A percentile compares a stretch with the other conserved stretches of the same genome.
Evolutionary conservation across 2,888 invertebrate genomes (phyloP).

Genomic region (Sarcophaga rosellei): DNA sequence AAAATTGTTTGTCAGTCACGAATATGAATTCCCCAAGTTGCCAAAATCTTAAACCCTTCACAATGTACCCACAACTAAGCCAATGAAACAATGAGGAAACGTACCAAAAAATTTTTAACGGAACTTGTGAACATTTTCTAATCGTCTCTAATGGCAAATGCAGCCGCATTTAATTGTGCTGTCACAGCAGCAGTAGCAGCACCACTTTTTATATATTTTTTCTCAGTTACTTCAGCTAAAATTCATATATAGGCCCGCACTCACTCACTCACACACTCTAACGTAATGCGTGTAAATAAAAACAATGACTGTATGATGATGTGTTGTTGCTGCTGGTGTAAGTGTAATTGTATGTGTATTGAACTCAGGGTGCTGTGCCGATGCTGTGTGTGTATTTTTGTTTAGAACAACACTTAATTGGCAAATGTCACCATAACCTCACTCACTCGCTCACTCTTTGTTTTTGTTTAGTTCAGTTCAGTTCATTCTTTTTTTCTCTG

Average conservation of each 20-base stretch:
- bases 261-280: neutral
- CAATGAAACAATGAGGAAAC: too few relatives aligned
- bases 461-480: too few relatives aligned
- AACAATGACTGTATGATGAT: neutral
- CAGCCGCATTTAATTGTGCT: slow-evolving; percentile 17
- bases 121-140: neutral
- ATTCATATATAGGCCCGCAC: neutral
- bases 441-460: too few relatives aligned
- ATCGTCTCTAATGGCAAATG: slow-evolving; percentile 10
- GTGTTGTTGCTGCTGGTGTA: neutral
- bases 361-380: neutral
- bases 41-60: too few relatives aligned
- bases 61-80: neutral
- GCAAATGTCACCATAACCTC: slow-evolving; percentile 44
- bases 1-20: too few relatives aligned
- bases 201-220: neutral
- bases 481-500: neutral
- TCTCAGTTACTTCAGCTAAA: neutral
- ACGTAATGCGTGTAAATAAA: neutral
- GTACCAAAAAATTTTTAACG: neutral
- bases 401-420: neutral
- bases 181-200: neutral
- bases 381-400: neutral
- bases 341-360: neutral
- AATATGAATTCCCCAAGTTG: too few relatives aligned